phyloP scores from a whole-genome alignment of 2,113 vertebrate species.

The Rhynchomys soricoides region DNA sequence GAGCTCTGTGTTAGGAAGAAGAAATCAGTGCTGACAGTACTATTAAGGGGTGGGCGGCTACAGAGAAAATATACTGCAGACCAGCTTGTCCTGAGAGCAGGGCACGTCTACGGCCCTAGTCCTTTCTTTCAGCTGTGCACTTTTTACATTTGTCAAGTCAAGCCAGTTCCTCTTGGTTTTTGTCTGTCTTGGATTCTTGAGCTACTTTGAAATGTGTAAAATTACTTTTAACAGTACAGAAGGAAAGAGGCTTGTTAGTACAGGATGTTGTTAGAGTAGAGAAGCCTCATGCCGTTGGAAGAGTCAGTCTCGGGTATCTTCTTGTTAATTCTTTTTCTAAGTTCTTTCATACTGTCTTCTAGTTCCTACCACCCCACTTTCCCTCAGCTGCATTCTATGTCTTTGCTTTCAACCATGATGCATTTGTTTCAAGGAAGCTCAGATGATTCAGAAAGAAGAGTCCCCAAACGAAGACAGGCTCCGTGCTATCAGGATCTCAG shows the following conservation, averaged over 20 bases:
- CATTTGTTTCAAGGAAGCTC: not conserved
- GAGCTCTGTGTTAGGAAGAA: not conserved
- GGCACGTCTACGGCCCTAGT: not conserved
- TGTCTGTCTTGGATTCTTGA: slow-evolving; percentile 3
- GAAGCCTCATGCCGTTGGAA: not conserved
- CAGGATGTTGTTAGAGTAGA: not conserved
- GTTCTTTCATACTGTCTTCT: not conserved
- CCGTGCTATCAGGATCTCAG: fast-evolving
- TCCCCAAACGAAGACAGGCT: not conserved
- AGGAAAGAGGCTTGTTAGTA: not conserved
- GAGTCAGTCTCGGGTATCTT: not conserved
- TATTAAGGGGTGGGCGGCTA: no score
- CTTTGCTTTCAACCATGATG: not conserved
- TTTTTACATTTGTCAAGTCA: not conserved
- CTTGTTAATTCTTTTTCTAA: not conserved
- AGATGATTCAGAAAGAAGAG: not conserved
- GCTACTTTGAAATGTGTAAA: not conserved
- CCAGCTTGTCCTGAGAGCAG: not conserved
- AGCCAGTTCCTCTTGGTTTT: not conserved
- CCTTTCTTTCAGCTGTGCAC: not conserved
- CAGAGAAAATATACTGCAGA: not conserved
- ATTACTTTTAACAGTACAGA: not conserved
- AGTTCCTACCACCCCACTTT: not conserved
- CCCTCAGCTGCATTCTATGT: not conserved
- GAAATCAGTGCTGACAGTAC: not conserved